Conservation (phyloP, 2,797 vertebrate genomes). For the Sphaeramia orbicularis region DNA sequence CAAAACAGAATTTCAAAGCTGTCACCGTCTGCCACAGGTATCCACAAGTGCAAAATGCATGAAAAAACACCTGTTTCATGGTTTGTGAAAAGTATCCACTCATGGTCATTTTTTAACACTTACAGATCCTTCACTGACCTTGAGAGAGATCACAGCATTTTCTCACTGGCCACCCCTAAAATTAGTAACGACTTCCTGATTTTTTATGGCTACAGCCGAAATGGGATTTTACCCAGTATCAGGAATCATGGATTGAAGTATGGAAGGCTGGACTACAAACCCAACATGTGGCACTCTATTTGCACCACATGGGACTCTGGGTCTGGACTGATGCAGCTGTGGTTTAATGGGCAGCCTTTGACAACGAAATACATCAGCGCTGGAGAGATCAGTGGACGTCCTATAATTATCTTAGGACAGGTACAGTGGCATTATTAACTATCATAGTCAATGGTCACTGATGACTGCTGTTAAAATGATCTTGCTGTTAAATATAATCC, state of each 20-base stretch:
- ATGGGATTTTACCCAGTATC: no score
- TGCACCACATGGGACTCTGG: constrained; percentile 62
- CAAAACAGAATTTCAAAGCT: constrained; percentile 38
- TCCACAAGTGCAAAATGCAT: not conserved
- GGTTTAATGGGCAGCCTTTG: constrained; percentile 54
- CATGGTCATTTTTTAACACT: not conserved
- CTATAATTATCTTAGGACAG: constrained; percentile 33
- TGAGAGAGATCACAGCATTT: constrained; percentile 49
- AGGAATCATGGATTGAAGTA: constrained; percentile 4
- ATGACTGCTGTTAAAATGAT: no score
- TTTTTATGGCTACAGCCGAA: no score
- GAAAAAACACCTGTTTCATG: no score
- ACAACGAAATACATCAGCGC: constrained; percentile 51
- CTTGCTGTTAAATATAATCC: no score
- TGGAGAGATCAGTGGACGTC: not conserved
- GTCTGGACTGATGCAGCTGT: constrained; percentile 51
- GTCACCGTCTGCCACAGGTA: constrained; percentile 59
- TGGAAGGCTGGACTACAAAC: not conserved
- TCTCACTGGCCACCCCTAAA: constrained; percentile 45
- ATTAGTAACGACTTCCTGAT: constrained; percentile 57
- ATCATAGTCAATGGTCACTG: no score
- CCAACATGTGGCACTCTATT: constrained; percentile 45
- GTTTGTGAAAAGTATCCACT: not conserved
- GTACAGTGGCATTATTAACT: not conserved
- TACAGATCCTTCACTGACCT: constrained; percentile 64